Conservation (phyloP, 2,888 invertebrate species). For the Ophion ventricosus region DNA sequence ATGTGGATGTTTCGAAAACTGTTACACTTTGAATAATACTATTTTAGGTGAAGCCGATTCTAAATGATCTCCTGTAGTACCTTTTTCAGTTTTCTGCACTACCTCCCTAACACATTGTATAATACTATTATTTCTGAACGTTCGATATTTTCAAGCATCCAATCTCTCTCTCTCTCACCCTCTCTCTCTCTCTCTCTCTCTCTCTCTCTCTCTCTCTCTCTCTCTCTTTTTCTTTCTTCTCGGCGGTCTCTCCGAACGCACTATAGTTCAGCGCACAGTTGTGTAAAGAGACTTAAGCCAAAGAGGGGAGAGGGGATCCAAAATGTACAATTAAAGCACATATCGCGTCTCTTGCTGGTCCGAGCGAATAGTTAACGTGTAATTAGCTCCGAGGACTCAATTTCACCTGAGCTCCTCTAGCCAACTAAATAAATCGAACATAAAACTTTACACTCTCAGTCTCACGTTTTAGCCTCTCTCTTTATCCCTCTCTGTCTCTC, state of each 20-base stretch:
- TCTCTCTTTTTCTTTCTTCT: background rate
- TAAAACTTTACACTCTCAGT: conserved; percentile 8
- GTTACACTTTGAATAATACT: too few relatives aligned
- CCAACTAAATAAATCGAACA: conserved; percentile 30
- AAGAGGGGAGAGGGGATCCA: conserved; percentile 45
- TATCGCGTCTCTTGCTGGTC: conserved; percentile 56
- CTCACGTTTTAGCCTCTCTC: background rate
- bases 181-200: background rate
- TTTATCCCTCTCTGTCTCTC: background rate
- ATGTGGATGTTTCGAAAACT: too few relatives aligned
- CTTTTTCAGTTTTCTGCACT: too few relatives aligned
- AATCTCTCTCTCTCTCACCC: background rate
- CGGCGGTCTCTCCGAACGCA: background rate
- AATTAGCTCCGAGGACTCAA: conserved; percentile 76
- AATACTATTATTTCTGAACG: too few relatives aligned
- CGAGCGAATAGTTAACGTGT: conserved; percentile 66
- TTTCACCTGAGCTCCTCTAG: conserved; percentile 14
- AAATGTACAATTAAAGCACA: conserved; percentile 18
- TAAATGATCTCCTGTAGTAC: too few relatives aligned
- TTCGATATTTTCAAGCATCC: conserved; percentile 67
- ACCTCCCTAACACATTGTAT: too few relatives aligned
- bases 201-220: conserved; percentile 2
- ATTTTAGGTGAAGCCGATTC: too few relatives aligned
- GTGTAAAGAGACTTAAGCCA: conserved; percentile 75
- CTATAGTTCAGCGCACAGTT: conserved; percentile 58